Conservation (phyloP, 2,113 vertebrate genomes). For the Cepphus grylle region DNA sequence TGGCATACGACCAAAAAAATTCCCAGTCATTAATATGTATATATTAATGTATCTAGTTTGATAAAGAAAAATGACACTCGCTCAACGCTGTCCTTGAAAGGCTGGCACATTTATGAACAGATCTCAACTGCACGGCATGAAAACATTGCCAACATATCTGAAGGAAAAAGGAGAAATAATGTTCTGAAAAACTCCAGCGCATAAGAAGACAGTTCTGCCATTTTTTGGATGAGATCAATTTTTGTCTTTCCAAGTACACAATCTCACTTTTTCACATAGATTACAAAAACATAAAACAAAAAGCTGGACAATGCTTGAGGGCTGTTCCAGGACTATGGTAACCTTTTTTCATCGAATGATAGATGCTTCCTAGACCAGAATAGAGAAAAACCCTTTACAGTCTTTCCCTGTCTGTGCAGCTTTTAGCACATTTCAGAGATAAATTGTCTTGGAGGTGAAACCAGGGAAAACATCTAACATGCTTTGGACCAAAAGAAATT, state of each 20-base stretch:
- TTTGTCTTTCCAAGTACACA: background rate
- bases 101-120: background rate
- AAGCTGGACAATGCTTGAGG: background rate
- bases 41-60: background rate
- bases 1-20: background rate
- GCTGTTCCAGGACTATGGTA: background rate
- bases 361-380: background rate
- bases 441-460: background rate
- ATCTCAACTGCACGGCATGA: background rate
- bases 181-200: background rate
- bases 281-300: background rate
- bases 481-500: background rate
- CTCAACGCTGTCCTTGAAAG: background rate
- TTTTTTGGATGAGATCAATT: background rate
- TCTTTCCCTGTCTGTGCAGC: background rate
- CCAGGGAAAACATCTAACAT: background rate
- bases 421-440: background rate
- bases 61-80: background rate
- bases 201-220: background rate
- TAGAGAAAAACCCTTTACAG: background rate
- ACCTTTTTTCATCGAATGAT: background rate
- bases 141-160: background rate
- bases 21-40: background rate
- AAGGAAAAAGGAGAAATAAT: background rate
- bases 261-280: background rate